Base-by-base conservation (phyloP, 2,113 vertebrate genomes). In the Stigmatopora nigra region DNA sequence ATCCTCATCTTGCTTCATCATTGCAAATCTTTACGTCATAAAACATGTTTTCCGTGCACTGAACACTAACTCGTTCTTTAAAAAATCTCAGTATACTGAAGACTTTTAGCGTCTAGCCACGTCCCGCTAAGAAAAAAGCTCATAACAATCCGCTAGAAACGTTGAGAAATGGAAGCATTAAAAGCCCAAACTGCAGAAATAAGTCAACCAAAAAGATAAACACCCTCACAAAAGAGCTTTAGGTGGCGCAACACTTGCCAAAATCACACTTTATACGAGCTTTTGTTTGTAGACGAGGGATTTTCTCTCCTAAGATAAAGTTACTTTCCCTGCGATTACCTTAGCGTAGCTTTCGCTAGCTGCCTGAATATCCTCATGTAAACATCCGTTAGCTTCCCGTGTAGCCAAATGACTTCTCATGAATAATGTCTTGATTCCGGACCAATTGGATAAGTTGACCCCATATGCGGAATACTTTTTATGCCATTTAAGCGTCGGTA, bases 341-440 rank as follows among this genome's bases (percentile, higher is more conserved):
- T 66, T 64, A 71, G 63, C 70, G 66, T 73, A 68, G 70, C 72
- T 70, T 78, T 75, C 68, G 78, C 64, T 73, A 83, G 83, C 86
- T 85, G 87, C 78, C 78, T 59, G 72, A 55, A 69, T 71, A 77
- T 79, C 74, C 81, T 63, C 72, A 65, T 78, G 78, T 82, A 87
- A 85, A 85, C 84, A 87, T 62, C 61, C 56, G 68, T 41, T 46
- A 11, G 38, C 44, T 15, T 9, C 20, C 17, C 38, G 12, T 45
- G 38, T 22, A 14, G 58, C 41, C 46, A 70, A 76, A 76, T 68
- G 31, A 72, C 77, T 73, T 74, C 76, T 67, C 58, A 65, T 65
- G 70, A 80, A 79, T 73, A 73, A 73, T 65, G 49, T 65, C 64
- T 73, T 66, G 67, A 58, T 70, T 80, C 59, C 72, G 64, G 63